Base-by-base conservation (phyloP, 2,113 vertebrate genomes). In the Sorex fumeus region DNA sequence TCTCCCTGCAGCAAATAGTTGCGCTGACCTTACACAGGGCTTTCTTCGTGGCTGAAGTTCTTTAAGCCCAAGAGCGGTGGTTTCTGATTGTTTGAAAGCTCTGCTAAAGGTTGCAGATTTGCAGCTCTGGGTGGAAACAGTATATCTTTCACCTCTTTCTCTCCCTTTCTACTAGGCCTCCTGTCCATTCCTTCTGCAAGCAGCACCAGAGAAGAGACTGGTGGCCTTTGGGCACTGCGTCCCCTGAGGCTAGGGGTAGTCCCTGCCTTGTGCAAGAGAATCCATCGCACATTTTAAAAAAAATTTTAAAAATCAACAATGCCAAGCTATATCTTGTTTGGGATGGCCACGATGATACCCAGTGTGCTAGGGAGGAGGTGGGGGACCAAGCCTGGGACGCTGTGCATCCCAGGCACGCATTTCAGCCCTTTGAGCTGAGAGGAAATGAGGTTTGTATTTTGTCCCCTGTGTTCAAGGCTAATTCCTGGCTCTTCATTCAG, bases 1-100 rank as follows among this genome's bases (percentile, higher is more conserved):
- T 88, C 90, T 88, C 93, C 84, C 95, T 85, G 53, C 80, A 94
- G 91, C 94, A 93, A 92, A 96, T 79, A 94, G 76, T 95, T 91
- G 70, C 21, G 40, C 50, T 96, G 93, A 95, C 91, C 89, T 87
- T 78, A 84, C 83, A 91, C 40, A 25, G 86, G 84, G 87, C 84
- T 88, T 88, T 89, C 80, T 93, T 88, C 83, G 87, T 82, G 90
- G 76, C 50, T 71, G 66, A 92, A 95, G 95, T 72, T 84, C 21
- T 84, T 94, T 75, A 93, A 93, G 94, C 95, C 88, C 71, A 94
- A 84, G 88, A 93, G 66, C 87, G 64, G 25, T 69, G 75, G 57
- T 82, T 92, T 75, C 50, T 72, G 91, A 94, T 93, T 90, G 90
- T 82, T 91, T 88, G 71, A 83, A 87, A 69, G 72, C 53, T 53